These are phyloP conservation scores for Rallus crepitans DNA, from an alignment of 2,797 vertebrate species.

Conservation along the genomic window DNA sequence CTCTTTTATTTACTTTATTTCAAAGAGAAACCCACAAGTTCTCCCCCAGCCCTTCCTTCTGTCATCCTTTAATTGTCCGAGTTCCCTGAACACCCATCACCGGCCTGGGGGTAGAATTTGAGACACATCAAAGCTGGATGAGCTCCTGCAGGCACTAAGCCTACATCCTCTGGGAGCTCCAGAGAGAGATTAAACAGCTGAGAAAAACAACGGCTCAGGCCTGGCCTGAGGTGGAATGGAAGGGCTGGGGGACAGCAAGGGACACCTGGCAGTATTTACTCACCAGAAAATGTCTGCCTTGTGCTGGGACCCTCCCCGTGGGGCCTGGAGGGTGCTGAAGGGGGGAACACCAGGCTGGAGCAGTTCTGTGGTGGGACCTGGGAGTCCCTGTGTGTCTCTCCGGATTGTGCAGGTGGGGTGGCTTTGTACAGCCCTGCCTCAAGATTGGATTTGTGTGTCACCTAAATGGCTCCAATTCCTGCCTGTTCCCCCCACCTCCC, in stretches of 20 bases:
- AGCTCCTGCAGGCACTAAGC: background rate
- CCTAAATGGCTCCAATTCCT: background rate
- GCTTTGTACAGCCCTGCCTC: background rate
- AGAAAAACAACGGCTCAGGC: background rate
- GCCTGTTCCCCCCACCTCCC: too few relatives aligned
- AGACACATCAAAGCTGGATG: conserved; percentile 21
- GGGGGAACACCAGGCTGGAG: background rate
- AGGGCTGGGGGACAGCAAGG: background rate
- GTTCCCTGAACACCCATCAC: background rate
- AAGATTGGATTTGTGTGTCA: background rate
- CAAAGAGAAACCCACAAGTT: background rate
- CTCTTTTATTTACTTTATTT: background rate
- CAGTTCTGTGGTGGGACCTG: background rate
- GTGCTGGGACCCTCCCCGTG: fast-evolving
- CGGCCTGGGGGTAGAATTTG: conserved; percentile 19
- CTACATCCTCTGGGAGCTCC: background rate
- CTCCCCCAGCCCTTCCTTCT: background rate
- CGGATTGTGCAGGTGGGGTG: background rate
- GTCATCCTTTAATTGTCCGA: conserved; percentile 17
- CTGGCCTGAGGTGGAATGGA: conserved; percentile 32
- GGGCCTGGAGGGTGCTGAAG: background rate
- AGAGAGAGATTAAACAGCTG: background rate
- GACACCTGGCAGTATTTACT: background rate
- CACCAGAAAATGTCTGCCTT: background rate
- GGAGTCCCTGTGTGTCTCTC: fast-evolving